Percentiles rank a stretch among this genome's conserved stretches.
Conservation (phyloP, 2,113 vertebrate genomes). For the Callospermophilus lateralis region DNA sequence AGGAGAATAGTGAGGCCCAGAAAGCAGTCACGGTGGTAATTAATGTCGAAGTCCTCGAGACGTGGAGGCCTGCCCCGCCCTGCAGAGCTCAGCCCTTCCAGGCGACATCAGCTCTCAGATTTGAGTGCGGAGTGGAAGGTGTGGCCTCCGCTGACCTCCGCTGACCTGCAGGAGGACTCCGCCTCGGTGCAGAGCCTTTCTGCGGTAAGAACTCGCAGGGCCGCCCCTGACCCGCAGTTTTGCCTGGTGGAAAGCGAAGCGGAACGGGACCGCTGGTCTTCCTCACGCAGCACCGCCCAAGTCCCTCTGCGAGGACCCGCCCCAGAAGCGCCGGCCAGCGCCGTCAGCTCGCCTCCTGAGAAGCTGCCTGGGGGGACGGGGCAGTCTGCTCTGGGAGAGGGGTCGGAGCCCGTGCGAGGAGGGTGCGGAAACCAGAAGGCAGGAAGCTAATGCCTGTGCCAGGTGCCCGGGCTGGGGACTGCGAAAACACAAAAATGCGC, state of each 20-base stretch:
- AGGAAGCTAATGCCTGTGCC: rapidly evolving
- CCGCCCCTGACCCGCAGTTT: not conserved
- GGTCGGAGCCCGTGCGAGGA: not conserved
- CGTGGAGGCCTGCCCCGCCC: not conserved
- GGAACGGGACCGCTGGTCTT: not conserved
- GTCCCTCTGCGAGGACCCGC: too few species aligned
- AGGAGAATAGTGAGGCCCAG: not conserved
- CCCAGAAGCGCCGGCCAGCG: not conserved
- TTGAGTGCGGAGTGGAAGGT: not conserved
- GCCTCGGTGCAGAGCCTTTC: not conserved
- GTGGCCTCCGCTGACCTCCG: not conserved
- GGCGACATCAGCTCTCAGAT: not conserved
- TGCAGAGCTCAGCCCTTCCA: too few species aligned
- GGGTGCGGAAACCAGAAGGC: not conserved
- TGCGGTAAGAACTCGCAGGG: rapidly evolving
- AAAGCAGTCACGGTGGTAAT: constrained; percentile 9
- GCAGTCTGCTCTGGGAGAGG: not conserved
- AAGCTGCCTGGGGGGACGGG: not conserved
- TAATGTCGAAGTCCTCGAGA: not conserved
- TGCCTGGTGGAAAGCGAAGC: rapidly evolving
- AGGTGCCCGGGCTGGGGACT: not conserved
- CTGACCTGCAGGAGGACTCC: not conserved
- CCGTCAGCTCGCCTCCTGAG: not conserved
- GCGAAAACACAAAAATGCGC: not conserved
- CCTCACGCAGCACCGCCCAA: not conserved